Base-by-base conservation (phyloP, 2,797 vertebrate species). In the Petrocephalus sullivani region DNA sequence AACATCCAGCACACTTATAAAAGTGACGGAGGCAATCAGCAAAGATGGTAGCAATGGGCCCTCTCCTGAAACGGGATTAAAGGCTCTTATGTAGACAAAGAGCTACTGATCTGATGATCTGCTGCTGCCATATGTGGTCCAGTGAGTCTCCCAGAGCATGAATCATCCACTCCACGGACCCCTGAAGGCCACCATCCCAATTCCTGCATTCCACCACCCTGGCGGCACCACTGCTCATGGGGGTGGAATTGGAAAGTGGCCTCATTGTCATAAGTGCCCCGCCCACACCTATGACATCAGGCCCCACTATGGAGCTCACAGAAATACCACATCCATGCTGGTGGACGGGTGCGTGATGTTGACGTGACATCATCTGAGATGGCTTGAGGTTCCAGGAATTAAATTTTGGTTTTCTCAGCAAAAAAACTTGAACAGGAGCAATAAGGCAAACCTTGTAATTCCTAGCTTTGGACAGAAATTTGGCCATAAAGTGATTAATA, bases 241-340 rank as follows among this genome's bases (percentile, higher is more conserved):
- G 85, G 89, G 87, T 92, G 92, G 94, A 93, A 93, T 41, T 89
- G 90, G 92, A 93, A 90, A 91, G 90, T 82, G 87, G 92, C 87
- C 91, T 94, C 91, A 94, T 88, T 89, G 89, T 84, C 92, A 75
- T 57, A 81, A 87, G 85, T 60, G n/a, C 51, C 71, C 71, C 71
- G 2, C 33, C 71, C 71, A 78, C 37, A 5, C 46, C 14, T n/a
- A 53, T 91, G 91, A 94, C 87, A 89, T 93, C 92, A 93, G 90
- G 28, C 4, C 4, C 90, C 89, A 86, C 88, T 88, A 49, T 41
- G 46, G 49, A 89, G 88, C 90, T 90, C 90, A 87, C 83, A 37
- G 64, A 71, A 61, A 84, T 89, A 88, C 54, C 57, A 90, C 60
- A n/a, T 89, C 28, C 81, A 86, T 58, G 33, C 28, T 85, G 56